A percentile compares a stretch with the other conserved stretches of the same genome.
These are phyloP conservation scores for Carpatolechia fugitivella DNA, from an alignment of 2,888 invertebrate species.

Conservation along the genomic window DNA sequence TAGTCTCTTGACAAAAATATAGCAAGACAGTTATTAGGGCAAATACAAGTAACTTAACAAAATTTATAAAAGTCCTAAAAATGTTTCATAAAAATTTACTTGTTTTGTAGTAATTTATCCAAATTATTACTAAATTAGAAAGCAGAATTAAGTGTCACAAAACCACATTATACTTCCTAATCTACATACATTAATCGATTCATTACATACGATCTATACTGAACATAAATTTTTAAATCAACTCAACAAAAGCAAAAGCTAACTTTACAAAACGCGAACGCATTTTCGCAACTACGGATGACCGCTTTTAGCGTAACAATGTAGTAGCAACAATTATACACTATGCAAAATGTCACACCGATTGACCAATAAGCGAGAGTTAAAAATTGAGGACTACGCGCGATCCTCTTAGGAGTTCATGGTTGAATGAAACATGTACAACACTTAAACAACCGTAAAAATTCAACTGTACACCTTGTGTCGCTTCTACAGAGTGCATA, in stretches of 20 bases:
- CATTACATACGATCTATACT: no score
- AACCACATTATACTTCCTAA: no score
- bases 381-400: conserved; percentile 73
- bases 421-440: conserved; percentile 75
- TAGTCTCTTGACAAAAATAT: background rate
- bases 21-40: background rate
- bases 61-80: no score
- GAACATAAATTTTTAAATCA: background rate
- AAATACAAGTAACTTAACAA: no score
- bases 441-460: conserved; percentile 43
- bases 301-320: conserved; percentile 32
- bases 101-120: no score
- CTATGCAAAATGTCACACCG: conserved; percentile 66
- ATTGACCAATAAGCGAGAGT: conserved; percentile 76
- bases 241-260: background rate
- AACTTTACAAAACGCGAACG: conserved; percentile 1
- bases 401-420: conserved; percentile 72
- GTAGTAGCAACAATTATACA: conserved; percentile 41
- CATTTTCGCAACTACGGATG: conserved; percentile 46
- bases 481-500: conserved; percentile 46
- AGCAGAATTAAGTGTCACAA: no score
- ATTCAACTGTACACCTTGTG: conserved; percentile 44
- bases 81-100: no score
- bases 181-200: no score
- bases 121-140: no score